Conservation (phyloP, 1,140 invertebrate genomes). For the Platyscapa corneri region DNA sequence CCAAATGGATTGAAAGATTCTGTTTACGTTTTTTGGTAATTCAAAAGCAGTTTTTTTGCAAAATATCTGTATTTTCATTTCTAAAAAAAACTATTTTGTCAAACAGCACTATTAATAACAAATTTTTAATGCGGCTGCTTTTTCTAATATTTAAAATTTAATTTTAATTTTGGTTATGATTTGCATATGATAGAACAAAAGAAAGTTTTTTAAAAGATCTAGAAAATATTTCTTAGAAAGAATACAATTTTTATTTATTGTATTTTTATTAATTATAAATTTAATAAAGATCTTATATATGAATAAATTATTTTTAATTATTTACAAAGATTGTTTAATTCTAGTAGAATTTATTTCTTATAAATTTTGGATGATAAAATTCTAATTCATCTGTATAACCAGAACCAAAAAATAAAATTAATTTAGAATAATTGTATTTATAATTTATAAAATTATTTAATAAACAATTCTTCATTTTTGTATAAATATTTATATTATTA, state of each 20-base stretch:
- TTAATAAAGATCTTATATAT: too few relatives aligned
- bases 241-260: not conserved
- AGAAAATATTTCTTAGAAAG: not conserved
- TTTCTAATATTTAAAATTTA: constrained; percentile 1
- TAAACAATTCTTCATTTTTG: too few relatives aligned
- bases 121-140: not conserved
- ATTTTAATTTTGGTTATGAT: constrained; percentile 7
- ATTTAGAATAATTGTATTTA: too few relatives aligned
- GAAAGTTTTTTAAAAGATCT: not conserved
- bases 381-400: too few relatives aligned
- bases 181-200: constrained; percentile 8
- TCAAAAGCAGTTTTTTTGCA: not conserved
- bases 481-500: too few relatives aligned
- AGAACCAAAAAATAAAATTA: too few relatives aligned
- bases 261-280: not conserved
- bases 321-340: too few relatives aligned
- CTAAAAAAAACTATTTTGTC: not conserved
- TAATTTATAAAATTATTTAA: too few relatives aligned
- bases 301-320: too few relatives aligned
- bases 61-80: constrained; percentile 7
- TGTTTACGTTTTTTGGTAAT: not conserved
- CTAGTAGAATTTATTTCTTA: too few relatives aligned
- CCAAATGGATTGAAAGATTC: not conserved
- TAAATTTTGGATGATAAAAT: too few relatives aligned
- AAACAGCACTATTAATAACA: constrained; percentile 9